phyloP scores from a whole-genome alignment of 1,140 invertebrate genomes.

The Drosophila tropicalis region DNA sequence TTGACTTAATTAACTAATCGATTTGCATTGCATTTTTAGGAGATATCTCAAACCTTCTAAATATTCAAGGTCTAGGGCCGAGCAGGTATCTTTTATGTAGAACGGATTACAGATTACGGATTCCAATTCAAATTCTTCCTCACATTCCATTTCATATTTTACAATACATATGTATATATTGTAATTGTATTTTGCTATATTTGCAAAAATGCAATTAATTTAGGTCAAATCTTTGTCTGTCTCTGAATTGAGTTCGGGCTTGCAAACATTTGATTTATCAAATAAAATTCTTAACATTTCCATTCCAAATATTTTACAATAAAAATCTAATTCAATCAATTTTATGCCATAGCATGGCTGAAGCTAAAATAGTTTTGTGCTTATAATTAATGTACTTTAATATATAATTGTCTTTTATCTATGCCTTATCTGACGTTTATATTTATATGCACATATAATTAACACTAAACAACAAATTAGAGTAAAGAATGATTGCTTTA shows the following conservation, averaged over 20 bases:
- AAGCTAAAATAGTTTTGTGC: too few species aligned
- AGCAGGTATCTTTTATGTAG: neutral
- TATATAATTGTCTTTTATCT: too few species aligned
- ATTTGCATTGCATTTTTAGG: neutral
- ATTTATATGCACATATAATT: too few species aligned
- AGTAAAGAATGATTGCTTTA: too few species aligned
- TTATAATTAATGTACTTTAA: too few species aligned
- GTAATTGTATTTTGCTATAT: too few species aligned
- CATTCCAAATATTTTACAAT: neutral
- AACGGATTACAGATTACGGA: neutral
- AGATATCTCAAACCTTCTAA: neutral
- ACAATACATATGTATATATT: too few species aligned
- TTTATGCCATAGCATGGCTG: too few species aligned
- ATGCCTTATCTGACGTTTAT: too few species aligned
- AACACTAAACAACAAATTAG: too few species aligned
- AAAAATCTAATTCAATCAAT: neutral
- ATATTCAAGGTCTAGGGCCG: neutral
- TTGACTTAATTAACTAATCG: conserved; percentile 10
- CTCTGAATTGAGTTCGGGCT: neutral
- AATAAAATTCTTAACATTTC: neutral
- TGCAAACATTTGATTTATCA: neutral
- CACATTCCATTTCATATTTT: neutral
- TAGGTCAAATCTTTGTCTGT: neutral
- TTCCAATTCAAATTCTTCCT: neutral
- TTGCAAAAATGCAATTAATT: neutral